phyloP scores from a whole-genome alignment of 64 coral and sea anemone genomes.

The Pocillopora damicornis region DNA sequence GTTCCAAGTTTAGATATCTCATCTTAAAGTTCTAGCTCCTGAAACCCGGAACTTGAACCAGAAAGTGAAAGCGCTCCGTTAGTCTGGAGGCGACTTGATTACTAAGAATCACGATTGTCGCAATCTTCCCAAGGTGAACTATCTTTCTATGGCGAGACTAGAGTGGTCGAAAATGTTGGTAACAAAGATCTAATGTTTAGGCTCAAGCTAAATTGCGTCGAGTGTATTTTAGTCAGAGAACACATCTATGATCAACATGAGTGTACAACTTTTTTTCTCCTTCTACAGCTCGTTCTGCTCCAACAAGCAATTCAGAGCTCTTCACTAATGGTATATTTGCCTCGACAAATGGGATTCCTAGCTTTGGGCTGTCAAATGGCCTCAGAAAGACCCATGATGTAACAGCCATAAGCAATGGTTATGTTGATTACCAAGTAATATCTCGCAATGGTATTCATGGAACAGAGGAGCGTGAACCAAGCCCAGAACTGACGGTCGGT shows the following conservation, averaged over 20 bases:
- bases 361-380: not conserved
- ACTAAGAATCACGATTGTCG: too few relatives aligned
- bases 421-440: not conserved
- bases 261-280: not conserved
- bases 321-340: not conserved
- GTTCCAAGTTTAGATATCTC: too few relatives aligned
- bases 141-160: too few relatives aligned
- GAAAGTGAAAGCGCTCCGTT: too few relatives aligned
- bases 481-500: conserved; percentile 12
- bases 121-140: too few relatives aligned
- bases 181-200: too few relatives aligned
- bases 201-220: too few relatives aligned
- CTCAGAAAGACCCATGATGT: not conserved
- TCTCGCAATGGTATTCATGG: conserved; percentile 2
- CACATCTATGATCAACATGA: not conserved
- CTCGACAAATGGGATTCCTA: not conserved
- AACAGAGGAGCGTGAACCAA: not conserved
- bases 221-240: not conserved
- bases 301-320: not conserved
- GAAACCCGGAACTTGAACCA: too few relatives aligned
- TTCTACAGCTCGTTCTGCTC: not conserved
- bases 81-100: too few relatives aligned
- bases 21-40: too few relatives aligned
- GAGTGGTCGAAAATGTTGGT: too few relatives aligned
- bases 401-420: not conserved